phyloP scores from a whole-genome alignment of 2,113 vertebrate species.

The Amblyopsis rosae region DNA sequence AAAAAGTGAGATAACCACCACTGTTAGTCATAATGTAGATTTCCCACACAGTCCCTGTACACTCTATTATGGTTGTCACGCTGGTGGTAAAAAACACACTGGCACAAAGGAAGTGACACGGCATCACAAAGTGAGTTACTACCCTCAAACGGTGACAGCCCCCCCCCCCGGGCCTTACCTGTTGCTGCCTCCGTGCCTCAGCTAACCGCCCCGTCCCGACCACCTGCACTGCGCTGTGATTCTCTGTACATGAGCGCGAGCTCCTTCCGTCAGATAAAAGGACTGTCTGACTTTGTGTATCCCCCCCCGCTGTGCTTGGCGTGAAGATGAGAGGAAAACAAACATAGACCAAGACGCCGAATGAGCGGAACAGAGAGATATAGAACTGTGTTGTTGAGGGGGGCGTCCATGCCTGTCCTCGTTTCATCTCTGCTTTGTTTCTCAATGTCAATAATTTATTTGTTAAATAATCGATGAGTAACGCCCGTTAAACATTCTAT shows the following conservation, averaged over 20 bases:
- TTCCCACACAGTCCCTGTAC: too few relatives aligned
- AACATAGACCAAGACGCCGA: conserved; percentile 7
- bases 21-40: too few relatives aligned
- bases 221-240: conserved; percentile 8
- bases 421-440: conserved; percentile 16
- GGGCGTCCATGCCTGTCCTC: conserved; percentile 2
- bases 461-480: not conserved
- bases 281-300: conserved; percentile 28
- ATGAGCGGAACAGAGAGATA: conserved; percentile 2
- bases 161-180: not conserved
- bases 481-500: conserved; percentile 14
- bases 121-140: too few relatives aligned
- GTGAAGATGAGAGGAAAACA: conserved; percentile 1
- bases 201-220: conserved; percentile 1
- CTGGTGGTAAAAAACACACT: too few relatives aligned
- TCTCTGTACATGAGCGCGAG: conserved; percentile 13
- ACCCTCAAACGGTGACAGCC: too few relatives aligned
- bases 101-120: too few relatives aligned
- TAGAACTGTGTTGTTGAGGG: not conserved
- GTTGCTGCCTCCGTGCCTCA: not conserved
- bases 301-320: conserved; percentile 6
- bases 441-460: conserved; percentile 20
- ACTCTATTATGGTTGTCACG: too few relatives aligned
- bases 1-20: too few relatives aligned
- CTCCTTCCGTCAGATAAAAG: conserved; percentile 47